A percentile compares a stretch with the other conserved stretches of the same genome.
phyloP scores from a whole-genome alignment of 2,797 vertebrate species.

The Pipistrellus nathusii region DNA sequence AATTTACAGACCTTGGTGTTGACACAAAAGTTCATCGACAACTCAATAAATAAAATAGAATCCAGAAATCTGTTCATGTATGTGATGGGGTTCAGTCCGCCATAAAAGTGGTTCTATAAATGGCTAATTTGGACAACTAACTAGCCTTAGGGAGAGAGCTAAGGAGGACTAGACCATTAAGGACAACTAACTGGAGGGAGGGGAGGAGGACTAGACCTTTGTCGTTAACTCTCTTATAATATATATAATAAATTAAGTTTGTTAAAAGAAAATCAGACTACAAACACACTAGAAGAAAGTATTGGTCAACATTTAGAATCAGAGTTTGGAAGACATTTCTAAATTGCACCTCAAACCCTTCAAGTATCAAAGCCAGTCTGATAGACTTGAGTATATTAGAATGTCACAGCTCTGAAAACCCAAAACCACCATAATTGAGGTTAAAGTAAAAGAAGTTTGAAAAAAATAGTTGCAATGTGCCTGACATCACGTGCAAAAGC shows the following conservation, averaged over 20 bases:
- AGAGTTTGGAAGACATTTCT: conserved; percentile 8
- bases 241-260: not conserved
- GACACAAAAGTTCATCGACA: not conserved
- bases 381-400: not conserved
- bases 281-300: not conserved
- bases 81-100: not conserved
- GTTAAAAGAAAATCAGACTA: not conserved
- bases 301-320: not conserved
- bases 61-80: not conserved
- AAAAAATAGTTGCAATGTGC: not conserved
- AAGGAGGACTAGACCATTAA: not conserved
- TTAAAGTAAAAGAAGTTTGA: conserved; percentile 11
- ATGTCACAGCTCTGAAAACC: not conserved
- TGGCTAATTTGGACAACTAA: not conserved
- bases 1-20: not conserved
- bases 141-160: not conserved
- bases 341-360: not conserved
- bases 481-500: not conserved
- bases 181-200: too few relatives aligned
- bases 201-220: not conserved
- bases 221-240: not conserved
- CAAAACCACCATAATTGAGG: not conserved
- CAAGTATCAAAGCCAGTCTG: conserved; percentile 7
- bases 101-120: not conserved
- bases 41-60: not conserved